Evolutionary conservation across 1,140 invertebrate species (phyloP), one percentile per base, ranked within the genome.

Genomic region (Oncopeltus fasciatus): DNA sequence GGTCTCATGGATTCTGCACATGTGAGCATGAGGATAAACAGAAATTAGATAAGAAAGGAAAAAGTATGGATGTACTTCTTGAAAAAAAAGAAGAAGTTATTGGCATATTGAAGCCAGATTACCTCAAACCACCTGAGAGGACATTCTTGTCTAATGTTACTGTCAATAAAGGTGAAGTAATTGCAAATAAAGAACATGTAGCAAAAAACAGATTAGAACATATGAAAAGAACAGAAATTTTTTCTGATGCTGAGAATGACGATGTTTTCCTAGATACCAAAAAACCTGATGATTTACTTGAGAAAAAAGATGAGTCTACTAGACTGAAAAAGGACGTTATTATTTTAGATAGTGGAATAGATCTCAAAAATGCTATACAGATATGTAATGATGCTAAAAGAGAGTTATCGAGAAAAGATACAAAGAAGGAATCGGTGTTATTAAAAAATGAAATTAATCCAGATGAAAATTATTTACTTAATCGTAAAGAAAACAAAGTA

Each of bases 281-380:
- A 26, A 53, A 53, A 26, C 20, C 18, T 46, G 61, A 62, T 43
- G 28, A 28, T 2, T 24, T 61, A 4, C 8, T 18, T 12, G 26
- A 61, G 26, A 61, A 61, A 29, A 43, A 61, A 20, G 59, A 61
- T 21, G 59, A 61, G 24, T 72, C 2, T 75, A 75, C 20, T 80
- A 81, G 69, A 72, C 74, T 12, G 70, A 78, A 31, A 76, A 77
- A 65, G 77, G 77, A 57, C 78, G 77, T 38, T 38, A 14, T 38
- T 8, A 38, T 38, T 8, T 38, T 38, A 38, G 31, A 38, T 8
- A 8, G 5, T 8, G 31, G 31, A 14, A 38, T 38, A 5, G 31
- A 38, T 38, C 31, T 38, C 14, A 38, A 38, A 38, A 38, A 38
- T 38, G 14, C 5, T 38, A 38, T 38, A 8, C 31, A 38, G 14